Evolutionary conservation across 2,888 invertebrate species (phyloP), one percentile per base, ranked within the genome.

Genomic region (Apeira syringaria): DNA sequence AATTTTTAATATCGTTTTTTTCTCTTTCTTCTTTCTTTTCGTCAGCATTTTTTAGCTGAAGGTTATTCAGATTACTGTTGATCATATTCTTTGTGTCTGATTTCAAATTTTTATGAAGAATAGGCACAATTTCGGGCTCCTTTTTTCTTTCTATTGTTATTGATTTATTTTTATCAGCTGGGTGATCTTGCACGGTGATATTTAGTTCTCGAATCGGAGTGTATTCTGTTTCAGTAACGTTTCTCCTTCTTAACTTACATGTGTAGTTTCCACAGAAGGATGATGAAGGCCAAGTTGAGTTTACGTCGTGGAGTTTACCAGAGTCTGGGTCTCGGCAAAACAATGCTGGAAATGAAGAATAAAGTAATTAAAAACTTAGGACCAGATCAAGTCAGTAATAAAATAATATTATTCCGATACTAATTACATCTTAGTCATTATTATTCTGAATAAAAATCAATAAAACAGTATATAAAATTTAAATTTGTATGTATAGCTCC

Each of bases 241-340:
- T 75, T 45, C 53, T 70, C 47, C 60, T 70, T 44, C 73, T 74
- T 0, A 86, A 45, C 50, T 71, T 85, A 59, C 90, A 90, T 3
- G 82, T 81, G 47, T 87, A 90, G 50, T 80, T 85, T 1, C 90
- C 90, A 32, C 90, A 90, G 42, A 90, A 90, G 1, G 76, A 64
- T 11, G 65, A 61, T 0, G 90, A 78, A 1, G 70, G 56, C 90
- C 90, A 90, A 4, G 86, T 83, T 10, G 78, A 64, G 50, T 88
- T 86, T 0, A 77, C 67, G 3, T 72, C 53, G 44, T 90, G 66
- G 1, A 85, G 61, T 44, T 75, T 75, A 0, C 80, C 80, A 0
- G 88, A 83, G 10, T 88, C 86, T 10, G 90, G 90, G 59, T 90
- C 90, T 50, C 80, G 72, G 53, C 90, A 90, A 60, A 71, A 80